Conservation (phyloP, 2,113 vertebrate genomes). For the Dasyornis broadbenti region DNA sequence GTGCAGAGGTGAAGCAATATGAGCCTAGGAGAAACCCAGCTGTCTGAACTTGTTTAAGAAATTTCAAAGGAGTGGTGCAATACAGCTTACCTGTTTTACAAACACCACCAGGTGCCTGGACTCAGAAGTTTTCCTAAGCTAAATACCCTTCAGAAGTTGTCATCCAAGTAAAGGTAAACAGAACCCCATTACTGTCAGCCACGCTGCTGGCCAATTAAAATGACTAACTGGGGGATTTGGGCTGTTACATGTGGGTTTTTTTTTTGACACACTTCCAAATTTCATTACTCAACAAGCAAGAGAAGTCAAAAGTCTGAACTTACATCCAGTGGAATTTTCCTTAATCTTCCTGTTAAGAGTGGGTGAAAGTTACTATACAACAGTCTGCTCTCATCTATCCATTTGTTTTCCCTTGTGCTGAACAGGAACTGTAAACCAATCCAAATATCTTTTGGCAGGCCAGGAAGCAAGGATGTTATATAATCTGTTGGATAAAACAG, state of each 20-base stretch:
- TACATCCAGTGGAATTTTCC: conserved; percentile 73
- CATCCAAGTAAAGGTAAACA: background rate
- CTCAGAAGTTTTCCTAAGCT: background rate
- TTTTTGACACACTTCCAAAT: background rate
- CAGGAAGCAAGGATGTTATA: conserved; percentile 82
- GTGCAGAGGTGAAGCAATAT: background rate
- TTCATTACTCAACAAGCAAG: background rate
- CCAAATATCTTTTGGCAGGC: conserved; percentile 75
- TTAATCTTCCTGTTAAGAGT: conserved; percentile 77
- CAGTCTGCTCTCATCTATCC: conserved; percentile 77
- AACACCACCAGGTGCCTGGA: background rate
- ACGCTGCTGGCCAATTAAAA: background rate
- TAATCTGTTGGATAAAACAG: conserved; percentile 79
- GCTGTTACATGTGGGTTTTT: background rate
- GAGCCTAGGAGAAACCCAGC: background rate
- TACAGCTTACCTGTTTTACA: background rate
- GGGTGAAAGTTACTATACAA: conserved; percentile 86
- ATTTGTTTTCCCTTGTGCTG: conserved; percentile 62
- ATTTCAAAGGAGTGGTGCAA: conserved; percentile 8
- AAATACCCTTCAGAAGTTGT: background rate
- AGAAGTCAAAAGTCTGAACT: conserved; percentile 54
- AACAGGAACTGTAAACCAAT: conserved; percentile 81
- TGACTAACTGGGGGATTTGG: background rate
- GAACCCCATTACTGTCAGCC: background rate
- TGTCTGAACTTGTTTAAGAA: background rate